Percentiles rank a stretch among this genome's conserved stretches.
phyloP scores from a whole-genome alignment of 2,888 invertebrate genomes.

The Blastobasis adustella region DNA sequence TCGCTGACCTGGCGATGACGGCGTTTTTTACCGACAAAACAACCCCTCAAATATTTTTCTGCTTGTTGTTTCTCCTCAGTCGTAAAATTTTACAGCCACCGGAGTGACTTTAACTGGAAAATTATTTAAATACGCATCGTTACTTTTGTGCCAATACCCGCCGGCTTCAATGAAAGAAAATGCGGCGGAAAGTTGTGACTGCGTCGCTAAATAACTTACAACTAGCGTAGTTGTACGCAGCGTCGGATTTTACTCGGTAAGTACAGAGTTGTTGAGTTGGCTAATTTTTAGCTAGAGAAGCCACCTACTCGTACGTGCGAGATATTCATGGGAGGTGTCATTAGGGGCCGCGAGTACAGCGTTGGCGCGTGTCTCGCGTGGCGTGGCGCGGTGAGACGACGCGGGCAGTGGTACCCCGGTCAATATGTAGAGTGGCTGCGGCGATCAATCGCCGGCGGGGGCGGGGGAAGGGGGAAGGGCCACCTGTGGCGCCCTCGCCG shows the following conservation, averaged over 20 bases:
- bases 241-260: too few species aligned
- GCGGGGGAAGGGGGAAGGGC: conserved; percentile 45
- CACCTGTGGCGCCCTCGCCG: conserved; percentile 56
- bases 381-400: conserved; percentile 52
- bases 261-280: too few species aligned
- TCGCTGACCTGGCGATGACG: conserved; percentile 30
- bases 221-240: too few species aligned
- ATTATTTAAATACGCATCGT: conserved; percentile 4
- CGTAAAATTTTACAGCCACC: conserved; percentile 5
- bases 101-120: conserved; percentile 1
- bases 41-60: conserved; percentile 4
- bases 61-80: conserved; percentile 5
- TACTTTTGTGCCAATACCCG: too few species aligned
- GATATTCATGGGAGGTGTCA: conserved; percentile 2
- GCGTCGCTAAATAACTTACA: too few species aligned
- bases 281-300: too few species aligned
- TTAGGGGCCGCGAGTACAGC: conserved; percentile 15
- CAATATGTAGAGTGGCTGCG: conserved; percentile 73
- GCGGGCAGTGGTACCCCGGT: conserved; percentile 66
- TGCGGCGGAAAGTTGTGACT: background rate
- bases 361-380: conserved; percentile 36
- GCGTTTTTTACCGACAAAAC: conserved; percentile 6
- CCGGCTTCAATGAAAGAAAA: too few species aligned
- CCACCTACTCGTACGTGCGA: too few species aligned
- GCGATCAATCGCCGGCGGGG: conserved; percentile 62